Conservation (phyloP, 1,140 invertebrate genomes). For the Ditylenchus dipsaci region DNA sequence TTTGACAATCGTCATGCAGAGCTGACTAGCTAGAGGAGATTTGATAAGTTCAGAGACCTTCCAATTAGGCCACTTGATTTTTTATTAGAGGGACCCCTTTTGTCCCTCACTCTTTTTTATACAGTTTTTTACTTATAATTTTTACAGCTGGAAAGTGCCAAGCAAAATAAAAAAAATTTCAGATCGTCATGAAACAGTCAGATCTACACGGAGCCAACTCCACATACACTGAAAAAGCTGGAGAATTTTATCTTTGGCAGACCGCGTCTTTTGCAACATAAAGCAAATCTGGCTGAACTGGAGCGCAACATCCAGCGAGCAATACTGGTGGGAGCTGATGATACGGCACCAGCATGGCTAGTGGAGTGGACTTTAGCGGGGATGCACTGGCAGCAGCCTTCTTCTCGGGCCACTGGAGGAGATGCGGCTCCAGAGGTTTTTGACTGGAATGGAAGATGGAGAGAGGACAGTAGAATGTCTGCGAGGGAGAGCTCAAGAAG, state of each 20-base stretch:
- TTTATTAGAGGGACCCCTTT: too few relatives aligned
- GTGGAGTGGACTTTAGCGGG: slow-evolving; percentile 7
- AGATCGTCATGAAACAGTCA: slow-evolving; percentile 38
- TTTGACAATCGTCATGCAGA: too few relatives aligned
- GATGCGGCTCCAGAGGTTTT: slow-evolving; percentile 3
- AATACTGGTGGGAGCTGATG: slow-evolving; percentile 6
- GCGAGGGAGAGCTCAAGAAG: too few relatives aligned
- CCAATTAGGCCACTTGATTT: too few relatives aligned
- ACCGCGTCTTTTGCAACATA: slow-evolving; percentile 30
- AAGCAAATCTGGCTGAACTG: slow-evolving; percentile 26
- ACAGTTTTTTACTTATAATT: background rate
- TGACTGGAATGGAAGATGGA: background rate
- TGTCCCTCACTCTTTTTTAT: too few relatives aligned
- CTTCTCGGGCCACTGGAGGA: background rate
- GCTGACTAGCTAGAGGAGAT: too few relatives aligned
- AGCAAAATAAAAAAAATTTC: slow-evolving; percentile 6
- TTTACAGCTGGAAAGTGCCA: background rate
- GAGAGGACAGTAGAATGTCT: background rate
- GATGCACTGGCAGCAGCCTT: background rate
- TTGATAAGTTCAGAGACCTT: too few relatives aligned
- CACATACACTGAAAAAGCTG: slow-evolving; percentile 39
- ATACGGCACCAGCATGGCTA: background rate
- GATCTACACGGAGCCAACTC: slow-evolving; percentile 37
- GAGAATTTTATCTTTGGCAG: slow-evolving; percentile 27
- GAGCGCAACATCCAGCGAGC: slow-evolving; percentile 28